Percentiles rank a stretch among this genome's conserved stretches.
Conservation (phyloP, 2,113 vertebrate genomes). For the Dicrurus megarhynchus region DNA sequence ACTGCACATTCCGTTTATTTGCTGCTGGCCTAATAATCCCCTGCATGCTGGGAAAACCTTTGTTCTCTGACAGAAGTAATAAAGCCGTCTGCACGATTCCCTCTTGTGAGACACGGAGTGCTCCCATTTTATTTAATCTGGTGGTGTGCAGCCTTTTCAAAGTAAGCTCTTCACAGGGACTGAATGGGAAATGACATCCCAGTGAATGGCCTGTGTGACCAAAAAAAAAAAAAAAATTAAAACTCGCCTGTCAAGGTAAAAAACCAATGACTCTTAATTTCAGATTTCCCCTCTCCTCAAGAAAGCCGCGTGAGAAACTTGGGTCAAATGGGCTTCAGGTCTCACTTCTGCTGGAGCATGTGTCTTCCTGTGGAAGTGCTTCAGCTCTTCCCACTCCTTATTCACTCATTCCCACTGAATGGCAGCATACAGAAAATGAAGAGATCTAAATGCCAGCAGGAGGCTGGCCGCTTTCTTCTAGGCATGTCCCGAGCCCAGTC, state of each 20-base stretch:
- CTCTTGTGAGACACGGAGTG: constrained; percentile 73
- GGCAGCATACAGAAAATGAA: constrained; percentile 88
- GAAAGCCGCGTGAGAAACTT: constrained; percentile 7
- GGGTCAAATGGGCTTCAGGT: constrained; percentile 71
- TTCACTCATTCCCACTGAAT: constrained; percentile 79
- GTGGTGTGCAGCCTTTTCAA: constrained; percentile 74
- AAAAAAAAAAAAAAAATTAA: constrained; percentile 57
- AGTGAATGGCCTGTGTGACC: constrained; percentile 31
- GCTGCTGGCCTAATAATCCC: constrained; percentile 77
- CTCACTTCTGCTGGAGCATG: constrained; percentile 30
- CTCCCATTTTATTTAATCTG: constrained; percentile 79
- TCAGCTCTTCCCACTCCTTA: constrained; percentile 44
- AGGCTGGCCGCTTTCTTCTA: constrained; percentile 86
- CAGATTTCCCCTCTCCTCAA: background rate
- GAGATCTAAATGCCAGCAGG: constrained; percentile 95
- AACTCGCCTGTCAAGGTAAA: constrained; percentile 46
- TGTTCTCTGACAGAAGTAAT: constrained; percentile 83
- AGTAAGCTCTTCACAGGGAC: constrained; percentile 75
- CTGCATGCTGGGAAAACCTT: constrained; percentile 77
- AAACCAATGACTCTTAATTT: constrained; percentile 25
- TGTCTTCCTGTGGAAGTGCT: constrained; percentile 54
- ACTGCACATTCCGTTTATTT: constrained; percentile 68
- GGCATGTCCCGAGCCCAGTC: constrained; percentile 87
- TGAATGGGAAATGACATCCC: constrained; percentile 66
- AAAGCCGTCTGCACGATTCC: constrained; percentile 77